Conservation (phyloP, 2,888 invertebrate species). For the Cactoblastis cactorum region DNA sequence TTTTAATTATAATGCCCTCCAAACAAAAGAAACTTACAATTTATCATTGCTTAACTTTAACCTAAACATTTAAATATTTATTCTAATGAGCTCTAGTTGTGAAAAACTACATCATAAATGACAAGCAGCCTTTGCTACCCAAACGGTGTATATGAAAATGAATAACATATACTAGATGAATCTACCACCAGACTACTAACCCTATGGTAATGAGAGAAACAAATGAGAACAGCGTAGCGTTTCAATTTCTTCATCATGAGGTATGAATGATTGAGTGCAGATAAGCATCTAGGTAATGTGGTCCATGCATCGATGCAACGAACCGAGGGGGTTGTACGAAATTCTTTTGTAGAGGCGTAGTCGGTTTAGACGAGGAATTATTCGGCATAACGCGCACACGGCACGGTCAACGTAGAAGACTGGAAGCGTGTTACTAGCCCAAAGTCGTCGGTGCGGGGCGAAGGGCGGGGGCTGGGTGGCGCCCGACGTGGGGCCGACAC, state of each 20-base stretch:
- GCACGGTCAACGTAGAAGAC: constrained; percentile 56
- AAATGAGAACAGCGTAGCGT: constrained; percentile 28
- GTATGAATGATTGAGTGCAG: constrained; percentile 61
- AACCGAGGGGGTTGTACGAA: constrained; percentile 67
- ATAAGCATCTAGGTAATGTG: constrained; percentile 69
- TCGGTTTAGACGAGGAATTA: constrained; percentile 39
- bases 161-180: constrained; percentile 24
- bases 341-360: constrained; percentile 68
- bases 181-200: constrained; percentile 29
- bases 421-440: constrained; percentile 64
- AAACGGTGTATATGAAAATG: constrained; percentile 8
- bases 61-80: constrained; percentile 10
- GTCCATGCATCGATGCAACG: constrained; percentile 76
- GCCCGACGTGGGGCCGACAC: constrained; percentile 50
- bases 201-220: constrained; percentile 29
- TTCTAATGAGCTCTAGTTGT: constrained; percentile 10
- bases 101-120: constrained; percentile 11
- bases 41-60: background rate
- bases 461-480: constrained; percentile 37
- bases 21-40: background rate
- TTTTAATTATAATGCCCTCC: background rate
- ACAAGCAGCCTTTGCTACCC: constrained; percentile 3
- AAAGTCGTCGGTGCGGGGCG: constrained; percentile 25
- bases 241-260: constrained; percentile 36
- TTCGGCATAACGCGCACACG: constrained; percentile 72